Base-by-base conservation (phyloP, 2,113 vertebrate species). In the Thomomys bottae region DNA sequence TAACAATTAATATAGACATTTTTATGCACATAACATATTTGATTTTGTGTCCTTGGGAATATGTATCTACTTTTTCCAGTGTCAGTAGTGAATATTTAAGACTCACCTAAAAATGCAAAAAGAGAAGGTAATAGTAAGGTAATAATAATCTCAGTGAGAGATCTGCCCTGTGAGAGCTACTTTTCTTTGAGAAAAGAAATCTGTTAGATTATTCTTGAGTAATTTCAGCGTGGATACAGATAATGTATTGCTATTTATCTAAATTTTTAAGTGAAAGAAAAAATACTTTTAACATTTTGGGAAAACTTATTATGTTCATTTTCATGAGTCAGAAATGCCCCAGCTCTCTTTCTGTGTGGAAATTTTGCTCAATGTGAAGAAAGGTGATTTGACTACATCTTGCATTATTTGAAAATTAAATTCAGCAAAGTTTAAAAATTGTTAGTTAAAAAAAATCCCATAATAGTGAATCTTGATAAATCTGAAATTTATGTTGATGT, bases 11-110 rank as follows among this genome's bases (percentile, higher is more conserved):
- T 32, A 71, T 70, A 86, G 81, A 92, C 79, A 54, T 68, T 24
- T 89, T 34, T 93, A 18, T 89, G 26, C 8, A 18, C 59, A 32
- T 38, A 82, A 54, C 8, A 9, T 70, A 71, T 78, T 81, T 89
- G 49, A 92, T 72, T 90, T 81, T 68, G 4, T 71, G 40, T 83
- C 34, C 63, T 94, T 92, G 89, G 63, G 24, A 75, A 68, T 63
- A 71, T 79, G 14, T 67, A 14, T 34, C 21, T 76, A 21, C 24
- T 34, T 24, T 76, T 61, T 12, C 66, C 26, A 18, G 42, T 38
- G 23, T 75, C 63, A 38, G n/a, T 68, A 57, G 26, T 59, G 6
- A 4, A 45, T 40, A 45, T 32, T 85, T 32, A 77, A 34, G 72
- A 38, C 78, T 66, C 36, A 81, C 82, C 66, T 36, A 72, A 70